Percentiles rank a stretch among this genome's conserved stretches.
Evolutionary conservation across 2,113 vertebrate genomes (phyloP).

Genomic region (Tragelaphus buxtoni): DNA sequence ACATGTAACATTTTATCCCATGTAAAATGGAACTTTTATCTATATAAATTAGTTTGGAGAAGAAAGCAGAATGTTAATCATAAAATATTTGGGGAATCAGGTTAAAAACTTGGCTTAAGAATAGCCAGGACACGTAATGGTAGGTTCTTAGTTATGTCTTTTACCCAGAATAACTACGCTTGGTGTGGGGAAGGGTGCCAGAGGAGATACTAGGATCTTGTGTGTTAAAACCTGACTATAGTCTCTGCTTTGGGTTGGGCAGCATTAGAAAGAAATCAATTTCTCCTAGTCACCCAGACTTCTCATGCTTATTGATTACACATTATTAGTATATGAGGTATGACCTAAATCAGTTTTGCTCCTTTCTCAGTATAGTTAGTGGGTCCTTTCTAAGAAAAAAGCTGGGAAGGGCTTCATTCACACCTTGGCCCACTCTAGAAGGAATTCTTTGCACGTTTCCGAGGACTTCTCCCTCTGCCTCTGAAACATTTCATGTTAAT

Average conservation of each 20-base stretch:
- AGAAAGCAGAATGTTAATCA: background rate
- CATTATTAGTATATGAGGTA: background rate
- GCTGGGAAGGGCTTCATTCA: background rate
- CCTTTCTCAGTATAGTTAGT: background rate
- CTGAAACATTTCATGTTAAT: background rate
- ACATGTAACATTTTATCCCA: background rate
- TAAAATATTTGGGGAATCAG: background rate
- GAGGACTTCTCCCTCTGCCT: background rate
- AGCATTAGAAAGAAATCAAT: background rate
- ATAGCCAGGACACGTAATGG: background rate
- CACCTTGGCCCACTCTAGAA: background rate
- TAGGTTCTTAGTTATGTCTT: background rate
- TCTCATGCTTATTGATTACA: background rate
- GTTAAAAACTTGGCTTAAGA: conserved; percentile 12
- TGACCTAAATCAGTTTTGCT: background rate
- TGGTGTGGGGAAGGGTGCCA: background rate
- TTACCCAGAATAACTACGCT: conserved; percentile 4
- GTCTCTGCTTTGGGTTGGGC: background rate
- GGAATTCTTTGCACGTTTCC: background rate
- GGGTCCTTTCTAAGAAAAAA: background rate
- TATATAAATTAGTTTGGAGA: background rate
- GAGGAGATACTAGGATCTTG: background rate
- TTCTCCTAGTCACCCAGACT: background rate
- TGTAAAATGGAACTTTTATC: background rate
- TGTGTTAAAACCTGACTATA: background rate